A percentile compares a stretch with the other conserved stretches of the same genome.
Conservation (phyloP, 2,888 invertebrate genomes). For the Craniophora ligustri region DNA sequence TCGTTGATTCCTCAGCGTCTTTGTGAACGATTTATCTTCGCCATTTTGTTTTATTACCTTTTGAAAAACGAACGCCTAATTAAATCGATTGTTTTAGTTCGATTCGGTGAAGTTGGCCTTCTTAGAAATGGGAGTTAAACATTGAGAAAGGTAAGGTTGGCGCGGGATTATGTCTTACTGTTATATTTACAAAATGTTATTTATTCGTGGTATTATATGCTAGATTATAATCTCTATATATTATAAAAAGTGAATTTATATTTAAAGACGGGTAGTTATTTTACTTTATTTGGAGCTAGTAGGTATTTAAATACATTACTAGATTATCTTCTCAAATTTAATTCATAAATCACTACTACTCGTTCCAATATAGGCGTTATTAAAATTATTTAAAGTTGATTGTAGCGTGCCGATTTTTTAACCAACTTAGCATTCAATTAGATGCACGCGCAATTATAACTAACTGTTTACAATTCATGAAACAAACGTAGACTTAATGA, state of each 20-base stretch:
- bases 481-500: constrained; percentile 42
- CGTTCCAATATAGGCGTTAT: constrained; percentile 7
- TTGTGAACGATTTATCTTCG: constrained; percentile 63
- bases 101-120: constrained; percentile 43
- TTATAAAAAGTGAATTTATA: no score
- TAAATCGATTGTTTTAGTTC: constrained; percentile 65
- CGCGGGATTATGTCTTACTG: no score
- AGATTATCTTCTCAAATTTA: neutral
- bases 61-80: constrained; percentile 63
- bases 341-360: neutral
- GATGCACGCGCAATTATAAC: constrained; percentile 45
- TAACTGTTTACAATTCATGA: constrained; percentile 47
- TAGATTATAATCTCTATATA: no score
- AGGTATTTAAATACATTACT: neutral
- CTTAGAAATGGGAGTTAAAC: constrained; percentile 21
- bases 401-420: constrained; percentile 16
- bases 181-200: no score
- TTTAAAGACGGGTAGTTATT: no score
- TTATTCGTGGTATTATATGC: no score
- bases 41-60: constrained; percentile 59
- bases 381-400: constrained; percentile 1
- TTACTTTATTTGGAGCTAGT: no score
- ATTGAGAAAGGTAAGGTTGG: constrained; percentile 7
- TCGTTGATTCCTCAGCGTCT: constrained; percentile 74
- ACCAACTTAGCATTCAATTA: constrained; percentile 28